Evolutionary conservation across 2,797 vertebrate genomes (phyloP).

Genomic region (Chaetodon trifasciatus): DNA sequence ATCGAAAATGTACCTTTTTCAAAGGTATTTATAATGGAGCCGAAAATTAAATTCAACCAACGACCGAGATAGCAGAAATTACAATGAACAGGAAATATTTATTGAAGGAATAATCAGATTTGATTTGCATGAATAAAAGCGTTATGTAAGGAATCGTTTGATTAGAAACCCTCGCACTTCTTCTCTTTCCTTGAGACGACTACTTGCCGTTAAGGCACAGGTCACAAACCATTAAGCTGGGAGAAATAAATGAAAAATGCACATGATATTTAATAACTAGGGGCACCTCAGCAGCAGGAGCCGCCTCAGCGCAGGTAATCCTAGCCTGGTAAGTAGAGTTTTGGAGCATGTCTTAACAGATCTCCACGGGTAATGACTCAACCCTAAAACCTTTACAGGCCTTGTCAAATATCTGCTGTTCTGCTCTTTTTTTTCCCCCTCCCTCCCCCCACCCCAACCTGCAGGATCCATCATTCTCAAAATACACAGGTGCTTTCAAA

Average conservation of each 20-base stretch:
- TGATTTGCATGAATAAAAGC: constrained; percentile 51
- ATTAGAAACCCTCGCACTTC: constrained; percentile 28
- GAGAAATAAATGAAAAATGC: constrained; percentile 44
- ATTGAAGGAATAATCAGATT: constrained; percentile 29
- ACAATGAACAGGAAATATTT: constrained; percentile 44
- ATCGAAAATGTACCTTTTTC: constrained; percentile 66
- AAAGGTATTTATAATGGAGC: constrained; percentile 59
- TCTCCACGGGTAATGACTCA: constrained; percentile 78
- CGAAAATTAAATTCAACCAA: constrained; percentile 67
- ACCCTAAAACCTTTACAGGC: constrained; percentile 78
- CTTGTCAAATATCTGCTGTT: constrained; percentile 72
- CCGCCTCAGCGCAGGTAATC: constrained; percentile 55
- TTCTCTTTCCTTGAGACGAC: constrained; percentile 28
- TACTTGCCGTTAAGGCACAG: constrained; percentile 30
- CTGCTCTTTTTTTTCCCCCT: constrained; percentile 29
- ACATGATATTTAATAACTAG: constrained; percentile 49
- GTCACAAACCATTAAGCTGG: constrained; percentile 38
- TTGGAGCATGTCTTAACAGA: constrained; percentile 74
- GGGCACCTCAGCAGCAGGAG: constrained; percentile 39
- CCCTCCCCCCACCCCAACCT: constrained; percentile 34
- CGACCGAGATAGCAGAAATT: constrained; percentile 22
- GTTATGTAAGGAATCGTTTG: constrained; percentile 50
- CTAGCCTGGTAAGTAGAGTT: constrained; percentile 66
- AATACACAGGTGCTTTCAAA: constrained; percentile 78
- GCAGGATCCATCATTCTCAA: constrained; percentile 77